Base-by-base conservation (phyloP, 1,140 invertebrate genomes). In the Acyrthosiphon pisum region DNA sequence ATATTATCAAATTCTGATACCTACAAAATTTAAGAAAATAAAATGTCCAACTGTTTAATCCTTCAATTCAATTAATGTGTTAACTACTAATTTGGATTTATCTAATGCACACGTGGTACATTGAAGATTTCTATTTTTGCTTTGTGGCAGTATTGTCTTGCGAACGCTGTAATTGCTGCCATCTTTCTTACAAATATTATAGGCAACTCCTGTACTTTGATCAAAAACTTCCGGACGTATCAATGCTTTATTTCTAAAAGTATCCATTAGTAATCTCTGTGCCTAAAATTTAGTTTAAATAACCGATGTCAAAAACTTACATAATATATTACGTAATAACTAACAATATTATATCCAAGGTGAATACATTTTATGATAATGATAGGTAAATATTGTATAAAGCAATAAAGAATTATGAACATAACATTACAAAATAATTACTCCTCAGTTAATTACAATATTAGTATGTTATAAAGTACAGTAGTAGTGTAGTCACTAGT, bases 111-210 rank as follows among this genome's bases (percentile, higher is more conserved):
- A 76, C 30, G n/a, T n/a, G 14, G 14, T 35, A 76, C 35, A 83
- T 41, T 23, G 81, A 37, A 22, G 46, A 35, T 89, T 7, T 23
- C 50, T 14, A 53, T 53, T 53, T 35, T 56, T 53, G 8, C n/a
- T 2, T 1, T 22, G 6, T 53, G 87, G 87, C 0, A 89, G 37
- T 89, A 89, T 41, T 37, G 48, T 89, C 50, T 89, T 89, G 46
- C n/a, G 20, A 23, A 89, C 35, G 37, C 87, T 89, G 48, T 89
- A 89, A 41, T 89, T 56, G 26, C 50, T 56, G 20, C 87, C 87
- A 53, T 89, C 35, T 37, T 37, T 89, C 56, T 89, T 89, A 56
- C 48, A 56, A 41, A 89, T 53, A 0, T 37, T 50, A 22, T 89
- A 89, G 22, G 23, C 14, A 11, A 89, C 20, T 56, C 50, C 87